These are phyloP conservation scores for Meloidogyne hapla DNA, from an alignment of 1,140 invertebrate species.

Conservation along the genomic window DNA sequence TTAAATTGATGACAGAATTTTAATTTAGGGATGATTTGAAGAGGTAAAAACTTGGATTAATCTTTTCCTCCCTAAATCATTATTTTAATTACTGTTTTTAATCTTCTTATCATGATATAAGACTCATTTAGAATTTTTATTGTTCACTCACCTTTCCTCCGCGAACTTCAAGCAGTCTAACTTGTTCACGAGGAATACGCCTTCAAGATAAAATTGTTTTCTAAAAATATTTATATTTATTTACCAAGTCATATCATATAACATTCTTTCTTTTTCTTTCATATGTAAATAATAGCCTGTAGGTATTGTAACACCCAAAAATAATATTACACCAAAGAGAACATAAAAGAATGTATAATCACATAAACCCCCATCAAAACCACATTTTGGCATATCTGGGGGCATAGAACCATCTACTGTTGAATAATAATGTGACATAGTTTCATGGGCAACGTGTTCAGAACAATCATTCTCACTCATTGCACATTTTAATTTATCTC, in stretches of 20 bases:
- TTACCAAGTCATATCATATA: conserved; percentile 25
- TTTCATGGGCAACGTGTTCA: conserved; percentile 58
- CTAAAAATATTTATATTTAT: conserved; percentile 27
- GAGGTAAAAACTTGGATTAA: too few relatives aligned
- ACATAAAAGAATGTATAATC: conserved; percentile 54
- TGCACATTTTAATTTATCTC: conserved; percentile 45
- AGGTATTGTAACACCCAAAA: conserved; percentile 44
- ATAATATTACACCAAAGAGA: conserved; percentile 42
- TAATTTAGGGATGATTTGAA: too few relatives aligned
- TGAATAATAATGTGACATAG: conserved; percentile 51
- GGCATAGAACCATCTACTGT: conserved; percentile 50
- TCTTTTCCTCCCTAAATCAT: too few relatives aligned
- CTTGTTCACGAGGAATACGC: conserved; percentile 56
- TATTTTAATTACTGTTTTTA: too few relatives aligned
- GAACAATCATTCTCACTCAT: conserved; percentile 47
- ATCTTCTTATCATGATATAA: too few relatives aligned
- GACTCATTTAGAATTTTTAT: not conserved
- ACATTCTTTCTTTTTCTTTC: conserved; percentile 47
- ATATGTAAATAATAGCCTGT: conserved; percentile 56
- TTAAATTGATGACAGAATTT: too few relatives aligned
- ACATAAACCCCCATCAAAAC: conserved; percentile 57
- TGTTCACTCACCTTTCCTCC: conserved; percentile 3
- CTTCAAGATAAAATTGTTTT: conserved; percentile 47
- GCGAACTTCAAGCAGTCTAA: conserved; percentile 44
- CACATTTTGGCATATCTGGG: conserved; percentile 52